Evolutionary conservation across 2,888 invertebrate genomes (phyloP).

Genomic region (Allolobophora icterica): DNA sequence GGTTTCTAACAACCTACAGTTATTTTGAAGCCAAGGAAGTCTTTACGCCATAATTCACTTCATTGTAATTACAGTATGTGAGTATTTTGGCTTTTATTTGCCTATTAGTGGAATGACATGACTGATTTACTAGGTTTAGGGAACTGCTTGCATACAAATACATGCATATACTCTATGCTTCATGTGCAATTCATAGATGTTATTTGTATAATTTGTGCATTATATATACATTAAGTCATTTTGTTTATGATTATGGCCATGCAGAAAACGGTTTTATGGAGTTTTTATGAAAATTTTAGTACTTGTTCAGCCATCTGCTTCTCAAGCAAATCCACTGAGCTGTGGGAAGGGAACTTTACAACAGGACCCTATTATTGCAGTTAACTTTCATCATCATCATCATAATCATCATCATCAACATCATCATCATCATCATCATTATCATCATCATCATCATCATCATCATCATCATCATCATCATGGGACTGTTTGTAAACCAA

Average conservation of each 20-base stretch:
- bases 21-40: neutral
- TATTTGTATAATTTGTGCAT: neutral
- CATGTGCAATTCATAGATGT: neutral
- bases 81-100: neutral
- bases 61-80: neutral
- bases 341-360: neutral
- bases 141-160: neutral
- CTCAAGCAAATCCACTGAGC: neutral
- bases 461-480: no score
- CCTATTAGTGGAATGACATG: neutral
- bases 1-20: neutral
- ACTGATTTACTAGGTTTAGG: neutral
- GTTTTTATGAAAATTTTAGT: neutral
- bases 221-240: neutral
- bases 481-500: no score
- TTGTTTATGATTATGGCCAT: neutral
- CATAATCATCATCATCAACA: neutral
- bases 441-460: no score
- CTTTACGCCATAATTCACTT: neutral
- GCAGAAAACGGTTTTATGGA: neutral
- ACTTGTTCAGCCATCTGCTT: neutral
- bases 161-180: neutral
- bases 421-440: neutral
- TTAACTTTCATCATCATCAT: neutral
- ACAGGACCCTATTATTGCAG: neutral